Base-by-base conservation (phyloP, 2,113 vertebrate species). In the Bubo scandiacus region DNA sequence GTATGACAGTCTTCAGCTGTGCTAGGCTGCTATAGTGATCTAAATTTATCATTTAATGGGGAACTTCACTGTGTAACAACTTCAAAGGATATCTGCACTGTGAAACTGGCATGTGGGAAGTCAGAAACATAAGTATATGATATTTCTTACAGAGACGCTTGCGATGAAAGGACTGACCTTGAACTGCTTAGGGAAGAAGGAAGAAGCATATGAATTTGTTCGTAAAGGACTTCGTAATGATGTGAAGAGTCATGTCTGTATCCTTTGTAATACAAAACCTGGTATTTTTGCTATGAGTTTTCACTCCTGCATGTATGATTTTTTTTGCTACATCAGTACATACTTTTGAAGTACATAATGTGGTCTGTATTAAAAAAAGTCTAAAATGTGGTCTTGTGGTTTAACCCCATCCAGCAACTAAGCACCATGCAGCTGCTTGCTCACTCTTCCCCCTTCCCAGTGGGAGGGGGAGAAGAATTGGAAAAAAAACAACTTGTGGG, bases 211-310 rank as follows among this genome's bases (percentile, higher is more conserved):
- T 62, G 98, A 98, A 94, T 98, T 98, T 94, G 98, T 98, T 95
- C 98, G 98, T 84, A 98, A 98, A 97, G 98, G 98, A 86, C 98
- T 98, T 73, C 98, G 98, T 38, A 98, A 98, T 79, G 98, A 98
- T 90, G 98, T 98, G 11, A 98, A 98, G 97, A 98, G 98, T 91
- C 98, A 98, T 38, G 98, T 98, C 94, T 98, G 98, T 98, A 98
- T 98, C 98, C 98, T 98, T 98, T 96, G 77, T 51, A 78, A 52
- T 59, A 57, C 11, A 49, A 71, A 92, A 67, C 25, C 34, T 74
- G 38, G 23, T 66, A 1, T 2, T 55, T 71, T 23, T 68, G 38
- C 25, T 61, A 0, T 10, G 36, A 57, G 22, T 87, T 70, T 3
- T 58, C 19, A n/a, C 54, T 55, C 36, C 29, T n/a, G 30, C 8